phyloP scores from a whole-genome alignment of 2,113 vertebrate genomes.

The Gobiocypris rarus region DNA sequence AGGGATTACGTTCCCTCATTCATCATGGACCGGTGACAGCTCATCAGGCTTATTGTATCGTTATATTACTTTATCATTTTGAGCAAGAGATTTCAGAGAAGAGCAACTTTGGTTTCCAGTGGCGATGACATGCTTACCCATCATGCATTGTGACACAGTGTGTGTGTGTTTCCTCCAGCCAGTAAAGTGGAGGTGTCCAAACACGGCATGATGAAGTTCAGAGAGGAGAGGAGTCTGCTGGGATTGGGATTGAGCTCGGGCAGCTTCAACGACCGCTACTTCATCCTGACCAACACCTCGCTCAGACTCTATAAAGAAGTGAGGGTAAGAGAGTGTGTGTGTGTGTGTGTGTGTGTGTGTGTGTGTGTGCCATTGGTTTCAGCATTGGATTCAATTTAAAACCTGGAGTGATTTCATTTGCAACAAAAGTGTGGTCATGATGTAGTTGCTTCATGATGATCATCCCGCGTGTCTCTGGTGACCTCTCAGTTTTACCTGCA shows the following conservation, averaged over 20 bases:
- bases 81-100: too few species aligned
- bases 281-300: conserved; percentile 84
- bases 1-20: too few species aligned
- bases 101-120: too few species aligned
- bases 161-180: conserved; percentile 69
- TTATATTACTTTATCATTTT: too few species aligned
- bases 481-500: background rate
- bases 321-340: conserved; percentile 75
- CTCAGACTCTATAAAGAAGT: conserved; percentile 94
- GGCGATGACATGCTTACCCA: too few species aligned
- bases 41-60: too few species aligned
- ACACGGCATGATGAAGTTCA: conserved; percentile 91
- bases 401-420: background rate
- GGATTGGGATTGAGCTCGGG: conserved; percentile 80
- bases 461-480: too few species aligned
- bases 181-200: conserved; percentile 85
- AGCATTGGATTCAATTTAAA: background rate
- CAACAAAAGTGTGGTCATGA: background rate
- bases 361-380: background rate
- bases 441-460: background rate
- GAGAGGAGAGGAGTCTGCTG: conserved; percentile 86
- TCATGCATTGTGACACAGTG: background rate
- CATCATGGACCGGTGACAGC: too few species aligned
- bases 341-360: background rate
- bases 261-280: conserved; percentile 91